Evolutionary conservation across 2,888 invertebrate genomes (phyloP).

Genomic region (Eudasyphora cyanicolor): DNA sequence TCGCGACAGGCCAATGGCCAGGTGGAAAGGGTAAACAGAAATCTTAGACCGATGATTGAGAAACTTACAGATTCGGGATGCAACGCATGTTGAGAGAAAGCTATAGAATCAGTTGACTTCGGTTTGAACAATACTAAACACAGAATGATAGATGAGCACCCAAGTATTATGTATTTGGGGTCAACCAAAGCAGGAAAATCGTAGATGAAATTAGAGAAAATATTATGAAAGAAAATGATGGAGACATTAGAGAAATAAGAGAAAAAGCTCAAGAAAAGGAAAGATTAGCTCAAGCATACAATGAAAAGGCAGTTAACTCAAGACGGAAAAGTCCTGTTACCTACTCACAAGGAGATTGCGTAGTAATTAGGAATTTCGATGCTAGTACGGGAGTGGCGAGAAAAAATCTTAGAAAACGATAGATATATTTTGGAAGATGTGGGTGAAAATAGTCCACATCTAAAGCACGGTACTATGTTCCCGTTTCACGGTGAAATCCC

Average conservation of each 20-base stretch:
- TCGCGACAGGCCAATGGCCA: constrained; percentile 67
- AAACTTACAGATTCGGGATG: constrained; percentile 47
- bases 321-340: background rate
- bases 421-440: background rate
- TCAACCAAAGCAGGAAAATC: constrained; percentile 51
- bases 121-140: constrained; percentile 61
- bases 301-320: background rate
- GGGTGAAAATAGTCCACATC: background rate
- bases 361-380: too few species aligned
- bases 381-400: too few species aligned
- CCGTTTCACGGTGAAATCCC: too few species aligned
- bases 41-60: constrained; percentile 62
- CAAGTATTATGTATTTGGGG: constrained; percentile 62
- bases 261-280: background rate
- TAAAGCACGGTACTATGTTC: too few species aligned
- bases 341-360: background rate
- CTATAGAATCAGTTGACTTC: too few species aligned
- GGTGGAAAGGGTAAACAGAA: constrained; percentile 67
- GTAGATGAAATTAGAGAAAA: constrained; percentile 50
- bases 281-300: background rate
- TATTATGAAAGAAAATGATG: constrained; percentile 14
- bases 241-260: background rate
- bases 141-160: constrained; percentile 44
- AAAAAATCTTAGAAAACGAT: constrained; percentile 3
- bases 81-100: constrained; percentile 45